These are phyloP conservation scores for Sus cebifrons DNA, from an alignment of 2,797 vertebrate species.

Conservation along the genomic window DNA sequence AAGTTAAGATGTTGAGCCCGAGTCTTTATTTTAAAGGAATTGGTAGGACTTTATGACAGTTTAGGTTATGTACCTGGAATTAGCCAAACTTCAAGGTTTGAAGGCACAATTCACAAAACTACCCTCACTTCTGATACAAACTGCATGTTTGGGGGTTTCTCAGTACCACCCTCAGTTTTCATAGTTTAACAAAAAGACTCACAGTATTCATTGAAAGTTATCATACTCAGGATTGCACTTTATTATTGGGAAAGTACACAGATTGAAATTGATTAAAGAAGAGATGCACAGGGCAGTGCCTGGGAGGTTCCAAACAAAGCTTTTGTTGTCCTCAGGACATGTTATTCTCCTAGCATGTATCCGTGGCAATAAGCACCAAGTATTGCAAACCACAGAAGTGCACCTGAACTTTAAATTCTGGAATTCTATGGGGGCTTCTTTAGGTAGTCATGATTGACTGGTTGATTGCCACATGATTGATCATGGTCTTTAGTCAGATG, in stretches of 20 bases:
- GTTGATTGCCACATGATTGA: background rate
- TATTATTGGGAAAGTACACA: background rate
- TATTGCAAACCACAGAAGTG: background rate
- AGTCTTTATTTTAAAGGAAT: conserved; percentile 1
- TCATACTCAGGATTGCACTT: background rate
- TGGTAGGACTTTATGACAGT: background rate
- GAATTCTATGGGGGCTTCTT: conserved; percentile 20
- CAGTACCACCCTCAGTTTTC: background rate
- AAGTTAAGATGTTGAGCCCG: background rate
- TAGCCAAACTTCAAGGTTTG: background rate
- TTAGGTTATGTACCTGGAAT: background rate
- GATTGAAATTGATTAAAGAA: conserved; percentile 49
- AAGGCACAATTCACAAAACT: background rate
- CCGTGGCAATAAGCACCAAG: background rate
- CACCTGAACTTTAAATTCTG: background rate
- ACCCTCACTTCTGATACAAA: background rate
- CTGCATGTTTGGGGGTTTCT: background rate
- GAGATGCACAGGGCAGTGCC: background rate
- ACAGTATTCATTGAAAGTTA: background rate
- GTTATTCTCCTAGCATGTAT: background rate
- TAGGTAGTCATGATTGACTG: background rate
- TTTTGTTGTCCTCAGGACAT: background rate
- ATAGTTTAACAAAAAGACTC: background rate
- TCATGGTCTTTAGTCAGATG: background rate
- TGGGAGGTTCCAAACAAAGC: background rate